Evolutionary conservation across 2,797 vertebrate genomes (phyloP).

Genomic region (Hydrolagus colliei): DNA sequence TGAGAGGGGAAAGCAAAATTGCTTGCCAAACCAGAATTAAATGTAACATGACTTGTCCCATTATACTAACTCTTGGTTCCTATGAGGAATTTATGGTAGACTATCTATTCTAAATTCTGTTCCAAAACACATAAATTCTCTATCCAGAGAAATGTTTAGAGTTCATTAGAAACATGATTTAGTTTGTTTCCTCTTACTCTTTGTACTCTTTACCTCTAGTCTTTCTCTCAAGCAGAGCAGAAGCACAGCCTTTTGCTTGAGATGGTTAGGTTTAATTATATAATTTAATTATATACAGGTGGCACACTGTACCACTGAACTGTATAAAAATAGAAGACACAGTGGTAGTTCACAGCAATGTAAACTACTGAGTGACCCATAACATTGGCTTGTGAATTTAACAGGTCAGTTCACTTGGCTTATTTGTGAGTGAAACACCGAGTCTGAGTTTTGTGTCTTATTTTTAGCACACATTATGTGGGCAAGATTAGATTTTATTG

Average conservation of each 20-base stretch:
- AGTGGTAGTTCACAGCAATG: neutral
- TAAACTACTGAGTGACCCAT: slow-evolving; percentile 1
- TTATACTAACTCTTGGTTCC: neutral
- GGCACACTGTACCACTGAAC: neutral
- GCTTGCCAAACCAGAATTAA: neutral
- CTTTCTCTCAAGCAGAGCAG: neutral
- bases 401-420: slow-evolving; percentile 13
- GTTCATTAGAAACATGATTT: slow-evolving; percentile 16
- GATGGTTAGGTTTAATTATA: neutral
- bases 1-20: neutral
- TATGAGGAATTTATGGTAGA: neutral
- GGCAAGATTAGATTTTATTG: neutral
- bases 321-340: neutral
- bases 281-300: neutral
- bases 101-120: neutral
- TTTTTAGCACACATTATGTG: neutral
- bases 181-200: slow-evolving; percentile 18
- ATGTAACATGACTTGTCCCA: neutral
- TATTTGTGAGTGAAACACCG: neutral
- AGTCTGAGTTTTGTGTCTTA: neutral
- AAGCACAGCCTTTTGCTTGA: neutral
- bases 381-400: neutral
- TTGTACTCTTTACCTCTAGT: slow-evolving; percentile 1
- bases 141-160: neutral
- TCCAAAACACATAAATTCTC: neutral